Base-by-base conservation (phyloP, 2,797 vertebrate species). In the Clamator glandarius region DNA sequence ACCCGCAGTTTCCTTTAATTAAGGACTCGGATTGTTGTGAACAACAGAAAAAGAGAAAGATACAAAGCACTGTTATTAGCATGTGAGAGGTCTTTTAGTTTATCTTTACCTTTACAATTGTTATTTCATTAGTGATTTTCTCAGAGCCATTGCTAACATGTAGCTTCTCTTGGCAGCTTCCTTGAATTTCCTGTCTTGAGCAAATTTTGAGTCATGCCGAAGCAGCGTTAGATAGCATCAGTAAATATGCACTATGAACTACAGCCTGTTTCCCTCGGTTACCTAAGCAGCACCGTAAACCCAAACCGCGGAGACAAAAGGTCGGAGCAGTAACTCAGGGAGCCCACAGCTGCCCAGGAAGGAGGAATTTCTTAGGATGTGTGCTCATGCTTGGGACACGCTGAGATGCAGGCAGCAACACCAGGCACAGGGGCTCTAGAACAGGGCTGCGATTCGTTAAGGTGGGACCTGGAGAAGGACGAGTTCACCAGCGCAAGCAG, bases 161-260 rank as follows among this genome's bases (percentile, higher is more conserved):
- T 29, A 67, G 66, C 69, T 88, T 41, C 76, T 70, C 28, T 21
- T 50, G 80, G 83, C 88, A 78, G 87, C 74, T 81, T 67, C 89
- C 62, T 67, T 35, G 62, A 62, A 28, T 66, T 89, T 57, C 85
- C 81, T 12, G 36, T 94, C 88, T 79, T 76, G 90, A 81, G 77
- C 88, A 90, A 78, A 86, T 68, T 78, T 88, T 89, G 93, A 94
- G 84, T 89, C 92, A 90, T 35, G 14, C 77, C 9, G 5, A 46
- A 82, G 85, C 73, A 25, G 41, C 4, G 15, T 36, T 7, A 62
- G 89, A 96, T 89, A 95, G 67, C 78, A 93, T 92, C 90, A 21
- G 93, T 78, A 94, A 96, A 93, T 5, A 89, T 0, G 28, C 77
- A 33, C 89, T 54, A 1, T 51, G 92, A 79, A 44, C 93, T 75